phyloP scores from a whole-genome alignment of 2,888 invertebrate species.

The Aspidiotus destructor region DNA sequence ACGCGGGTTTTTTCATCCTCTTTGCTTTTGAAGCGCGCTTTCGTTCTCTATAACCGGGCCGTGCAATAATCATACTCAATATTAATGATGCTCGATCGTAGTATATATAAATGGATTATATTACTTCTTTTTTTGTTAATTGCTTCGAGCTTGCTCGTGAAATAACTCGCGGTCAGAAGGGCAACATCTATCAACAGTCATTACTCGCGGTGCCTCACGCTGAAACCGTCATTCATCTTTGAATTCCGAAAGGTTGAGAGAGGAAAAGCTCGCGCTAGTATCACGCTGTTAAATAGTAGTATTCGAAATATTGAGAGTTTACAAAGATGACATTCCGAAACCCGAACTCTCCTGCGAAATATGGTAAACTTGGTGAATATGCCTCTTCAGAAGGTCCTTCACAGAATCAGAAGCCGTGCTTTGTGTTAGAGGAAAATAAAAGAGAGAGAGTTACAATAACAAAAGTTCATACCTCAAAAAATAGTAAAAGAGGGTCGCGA shows the following conservation, averaged over 20 bases:
- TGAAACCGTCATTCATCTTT: neutral
- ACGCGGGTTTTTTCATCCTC: no score
- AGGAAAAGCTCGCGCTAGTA: neutral
- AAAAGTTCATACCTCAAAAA: no score
- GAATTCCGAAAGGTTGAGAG: neutral
- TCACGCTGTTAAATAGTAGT: no score
- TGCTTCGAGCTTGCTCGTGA: neutral
- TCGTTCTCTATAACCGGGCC: no score
- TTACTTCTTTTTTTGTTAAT: neutral
- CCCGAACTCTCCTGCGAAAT: no score
- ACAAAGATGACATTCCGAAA: neutral
- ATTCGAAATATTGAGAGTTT: neutral
- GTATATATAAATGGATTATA: neutral
- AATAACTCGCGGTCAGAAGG: conserved; percentile 2
- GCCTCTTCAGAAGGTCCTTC: no score
- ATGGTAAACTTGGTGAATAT: no score
- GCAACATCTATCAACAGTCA: conserved; percentile 4
- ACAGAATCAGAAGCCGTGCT: no score
- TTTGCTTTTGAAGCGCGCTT: no score
- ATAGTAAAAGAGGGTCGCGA: no score
- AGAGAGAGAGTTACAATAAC: no score
- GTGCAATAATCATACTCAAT: neutral
- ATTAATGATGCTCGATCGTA: neutral
- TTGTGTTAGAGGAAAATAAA: no score
- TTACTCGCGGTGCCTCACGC: neutral